A percentile compares a stretch with the other conserved stretches of the same genome.
Conservation (phyloP, 2,888 invertebrate species). For the Oxyteleia sp. region DNA sequence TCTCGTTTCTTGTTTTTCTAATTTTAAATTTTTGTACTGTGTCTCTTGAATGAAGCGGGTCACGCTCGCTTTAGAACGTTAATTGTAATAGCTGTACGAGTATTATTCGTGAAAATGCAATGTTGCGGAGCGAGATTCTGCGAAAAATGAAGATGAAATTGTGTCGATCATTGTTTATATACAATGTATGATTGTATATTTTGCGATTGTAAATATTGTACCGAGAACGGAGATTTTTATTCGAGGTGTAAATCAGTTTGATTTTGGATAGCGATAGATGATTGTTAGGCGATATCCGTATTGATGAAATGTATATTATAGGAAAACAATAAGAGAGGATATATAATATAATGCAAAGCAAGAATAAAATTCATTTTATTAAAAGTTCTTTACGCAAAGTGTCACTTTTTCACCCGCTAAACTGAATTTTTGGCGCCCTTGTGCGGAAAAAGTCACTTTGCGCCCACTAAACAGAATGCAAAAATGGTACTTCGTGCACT, state of each 20-base stretch:
- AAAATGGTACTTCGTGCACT: too few relatives aligned
- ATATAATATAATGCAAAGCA: conserved; percentile 26
- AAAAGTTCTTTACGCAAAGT: background rate
- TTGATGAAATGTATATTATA: conserved; percentile 34
- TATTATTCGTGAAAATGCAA: too few relatives aligned
- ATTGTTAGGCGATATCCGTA: conserved; percentile 27
- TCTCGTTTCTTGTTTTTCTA: background rate
- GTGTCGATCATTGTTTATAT: conserved; percentile 20
- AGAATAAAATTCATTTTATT: conserved; percentile 18
- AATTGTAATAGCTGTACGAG: too few relatives aligned
- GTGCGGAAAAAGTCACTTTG: too few relatives aligned
- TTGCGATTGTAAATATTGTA: conserved; percentile 42
- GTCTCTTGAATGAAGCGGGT: too few relatives aligned
- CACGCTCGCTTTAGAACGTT: too few relatives aligned
- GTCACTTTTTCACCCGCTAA: too few relatives aligned
- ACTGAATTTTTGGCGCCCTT: too few relatives aligned
- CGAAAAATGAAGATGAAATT: background rate
- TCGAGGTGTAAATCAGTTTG: conserved; percentile 24
- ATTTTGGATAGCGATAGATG: conserved; percentile 17
- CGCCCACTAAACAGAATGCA: too few relatives aligned
- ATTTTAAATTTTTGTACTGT: too few relatives aligned
- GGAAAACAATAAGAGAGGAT: conserved; percentile 11
- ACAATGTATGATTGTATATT: conserved; percentile 47
- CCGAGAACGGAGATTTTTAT: conserved; percentile 28
- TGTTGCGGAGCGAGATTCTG: background rate